Evolutionary conservation across 2,797 vertebrate genomes (phyloP).

Genomic region (Hybognathus amarus): DNA sequence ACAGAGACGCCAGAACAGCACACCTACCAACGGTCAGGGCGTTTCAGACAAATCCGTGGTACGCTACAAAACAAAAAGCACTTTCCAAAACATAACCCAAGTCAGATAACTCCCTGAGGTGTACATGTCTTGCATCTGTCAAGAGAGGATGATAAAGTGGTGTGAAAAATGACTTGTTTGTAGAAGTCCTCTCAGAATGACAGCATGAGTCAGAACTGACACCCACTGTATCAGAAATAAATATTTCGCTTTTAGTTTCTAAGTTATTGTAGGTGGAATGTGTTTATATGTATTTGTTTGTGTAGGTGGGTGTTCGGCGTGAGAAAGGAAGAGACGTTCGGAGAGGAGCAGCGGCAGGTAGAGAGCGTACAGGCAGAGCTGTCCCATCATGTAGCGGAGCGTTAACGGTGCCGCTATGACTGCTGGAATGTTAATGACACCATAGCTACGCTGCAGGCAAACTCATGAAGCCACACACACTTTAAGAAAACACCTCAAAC

Average conservation of each 20-base stretch:
- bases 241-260: conserved; percentile 6
- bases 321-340: not conserved
- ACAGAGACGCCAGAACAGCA: conserved; percentile 66
- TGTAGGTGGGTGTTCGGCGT: conserved; percentile 16
- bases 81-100: conserved; percentile 63
- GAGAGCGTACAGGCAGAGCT: conserved; percentile 59
- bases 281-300: conserved; percentile 44
- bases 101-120: conserved; percentile 66
- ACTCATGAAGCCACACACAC: conserved; percentile 54
- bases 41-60: conserved; percentile 56
- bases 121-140: conserved; percentile 63
- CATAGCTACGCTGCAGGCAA: conserved; percentile 65
- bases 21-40: conserved; percentile 65
- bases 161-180: conserved; percentile 68
- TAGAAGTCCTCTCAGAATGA: conserved; percentile 62
- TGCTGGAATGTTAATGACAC: conserved; percentile 80
- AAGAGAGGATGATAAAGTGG: conserved; percentile 60
- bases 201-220: conserved; percentile 61
- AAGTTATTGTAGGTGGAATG: not conserved
- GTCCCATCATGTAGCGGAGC: conserved; percentile 72
- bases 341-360: conserved; percentile 22
- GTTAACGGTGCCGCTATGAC: conserved; percentile 69
- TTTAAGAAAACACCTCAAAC: conserved; percentile 57
- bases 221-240: conserved; percentile 28
- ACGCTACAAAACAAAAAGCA: conserved; percentile 47